Base-by-base conservation (phyloP, 2,113 vertebrate species). In the Trochalopteron elliotii region DNA sequence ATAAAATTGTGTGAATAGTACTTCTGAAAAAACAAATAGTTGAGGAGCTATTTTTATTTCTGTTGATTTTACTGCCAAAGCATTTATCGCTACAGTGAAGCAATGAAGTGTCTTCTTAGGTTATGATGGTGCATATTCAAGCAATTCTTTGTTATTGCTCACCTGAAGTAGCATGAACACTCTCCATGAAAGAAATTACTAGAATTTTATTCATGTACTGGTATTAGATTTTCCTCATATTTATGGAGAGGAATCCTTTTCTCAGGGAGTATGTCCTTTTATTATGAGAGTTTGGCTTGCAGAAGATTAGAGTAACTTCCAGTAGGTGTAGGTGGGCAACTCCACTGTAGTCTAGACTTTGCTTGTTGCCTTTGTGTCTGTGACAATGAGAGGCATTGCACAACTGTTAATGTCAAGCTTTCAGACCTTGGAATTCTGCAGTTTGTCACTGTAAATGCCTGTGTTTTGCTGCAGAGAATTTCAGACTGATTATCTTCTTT, bases 401-500 rank as follows among this genome's bases (percentile, higher is more conserved):
- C 28, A 71, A 9, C 45, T 76, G 12, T 85, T 61, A 18, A 37
- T 72, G 28, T 49, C 69, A 79, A 17, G 10, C 57, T 87, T 84
- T 79, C 75, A 87, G 44, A 59, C 71, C 37, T 72, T 24, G 6
- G 21, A 79, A 56, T 27, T 23, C 50, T 88, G 24, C 3, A 11
- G 86, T 78, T 83, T 60, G 5, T 83, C 42, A 4, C 72, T 68
- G 2, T 65, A 12, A 24, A 55, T n/a, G 28, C 15, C 22, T 77
- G 1, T 93, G 82, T 69, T 93, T 25, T 80, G 1, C 96, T 94
- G 9, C 97, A 99, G 99, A 87, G 99, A 99, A 95, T 99, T 99
- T 97, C 99, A 99, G 97, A 99, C 99, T 7, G 98, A 99, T 37
- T 99, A 98, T 93, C 97, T 99, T 90, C 95, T 99, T 81, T 99